Percentiles rank a stretch among this genome's conserved stretches.
Evolutionary conservation across 2,113 vertebrate genomes (phyloP).

Genomic region (Lamprologus speciosus): DNA sequence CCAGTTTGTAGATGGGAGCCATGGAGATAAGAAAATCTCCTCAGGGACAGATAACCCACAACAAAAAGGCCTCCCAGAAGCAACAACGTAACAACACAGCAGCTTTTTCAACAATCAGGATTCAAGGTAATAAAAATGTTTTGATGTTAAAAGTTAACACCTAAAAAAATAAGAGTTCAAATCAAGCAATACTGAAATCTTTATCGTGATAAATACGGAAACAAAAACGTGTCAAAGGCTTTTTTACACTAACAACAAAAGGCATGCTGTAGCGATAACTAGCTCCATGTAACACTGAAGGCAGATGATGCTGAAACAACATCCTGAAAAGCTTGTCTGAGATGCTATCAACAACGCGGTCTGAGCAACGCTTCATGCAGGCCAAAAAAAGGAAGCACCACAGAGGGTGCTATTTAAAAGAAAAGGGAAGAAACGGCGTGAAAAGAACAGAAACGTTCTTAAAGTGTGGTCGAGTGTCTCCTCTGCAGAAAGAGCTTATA

Average conservation of each 20-base stretch:
- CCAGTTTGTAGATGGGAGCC: neutral
- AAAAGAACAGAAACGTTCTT: neutral
- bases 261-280: rapidly evolving
- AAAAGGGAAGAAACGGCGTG: rapidly evolving
- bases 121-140: neutral
- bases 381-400: neutral
- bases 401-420: neutral
- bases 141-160: neutral
- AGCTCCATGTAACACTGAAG: neutral
- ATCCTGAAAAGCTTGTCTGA: neutral
- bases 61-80: neutral
- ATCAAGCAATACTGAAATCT: neutral
- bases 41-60: neutral
- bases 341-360: rapidly evolving
- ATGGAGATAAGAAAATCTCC: neutral
- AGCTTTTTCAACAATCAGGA: rapidly evolving
- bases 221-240: neutral
- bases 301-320: neutral
- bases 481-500: neutral
- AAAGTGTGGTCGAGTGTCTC: neutral
- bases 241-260: neutral
- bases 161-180: neutral
- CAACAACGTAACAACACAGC: neutral
- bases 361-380: neutral
- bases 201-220: rapidly evolving